Percentiles rank a stretch among this genome's conserved stretches.
Conservation (phyloP, 1,140 invertebrate species). For the Artemia franciscana region DNA sequence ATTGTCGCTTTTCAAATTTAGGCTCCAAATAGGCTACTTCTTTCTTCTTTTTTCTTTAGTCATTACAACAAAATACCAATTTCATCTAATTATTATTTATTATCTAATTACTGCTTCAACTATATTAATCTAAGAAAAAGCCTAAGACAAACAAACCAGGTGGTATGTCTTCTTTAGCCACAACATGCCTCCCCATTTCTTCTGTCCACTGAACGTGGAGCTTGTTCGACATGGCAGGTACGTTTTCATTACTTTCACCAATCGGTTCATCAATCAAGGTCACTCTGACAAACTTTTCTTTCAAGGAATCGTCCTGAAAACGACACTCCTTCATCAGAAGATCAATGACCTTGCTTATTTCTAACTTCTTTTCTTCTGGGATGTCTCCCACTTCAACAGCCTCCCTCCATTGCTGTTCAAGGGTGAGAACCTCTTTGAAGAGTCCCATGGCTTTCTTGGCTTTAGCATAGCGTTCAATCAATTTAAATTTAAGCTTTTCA, state of each 20-base stretch:
- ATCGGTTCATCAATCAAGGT: background rate
- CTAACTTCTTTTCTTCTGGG: background rate
- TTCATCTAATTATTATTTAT: too few species aligned
- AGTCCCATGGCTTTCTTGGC: background rate
- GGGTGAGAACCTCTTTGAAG: background rate
- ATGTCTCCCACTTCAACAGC: background rate
- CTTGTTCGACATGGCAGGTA: background rate
- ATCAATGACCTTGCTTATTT: background rate
- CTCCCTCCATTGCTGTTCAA: background rate
- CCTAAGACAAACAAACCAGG: constrained; percentile 5
- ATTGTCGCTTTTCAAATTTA: too few species aligned
- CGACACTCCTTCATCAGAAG: background rate
- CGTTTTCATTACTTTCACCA: background rate
- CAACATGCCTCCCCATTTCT: constrained; percentile 6
- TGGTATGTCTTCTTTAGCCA: constrained; percentile 7
- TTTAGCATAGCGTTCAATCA: constrained; percentile 21
- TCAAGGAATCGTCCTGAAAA: background rate
- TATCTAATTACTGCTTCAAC: too few species aligned
- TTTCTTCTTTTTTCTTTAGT: too few species aligned
- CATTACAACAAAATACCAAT: too few species aligned
- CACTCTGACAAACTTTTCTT: background rate
- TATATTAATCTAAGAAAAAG: too few species aligned
- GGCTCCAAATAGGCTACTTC: too few species aligned
- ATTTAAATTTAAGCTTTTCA: constrained; percentile 20
- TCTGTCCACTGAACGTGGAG: constrained; percentile 3